phyloP scores from a whole-genome alignment of 2,797 vertebrate species.

The Emydoidea blandingii region DNA sequence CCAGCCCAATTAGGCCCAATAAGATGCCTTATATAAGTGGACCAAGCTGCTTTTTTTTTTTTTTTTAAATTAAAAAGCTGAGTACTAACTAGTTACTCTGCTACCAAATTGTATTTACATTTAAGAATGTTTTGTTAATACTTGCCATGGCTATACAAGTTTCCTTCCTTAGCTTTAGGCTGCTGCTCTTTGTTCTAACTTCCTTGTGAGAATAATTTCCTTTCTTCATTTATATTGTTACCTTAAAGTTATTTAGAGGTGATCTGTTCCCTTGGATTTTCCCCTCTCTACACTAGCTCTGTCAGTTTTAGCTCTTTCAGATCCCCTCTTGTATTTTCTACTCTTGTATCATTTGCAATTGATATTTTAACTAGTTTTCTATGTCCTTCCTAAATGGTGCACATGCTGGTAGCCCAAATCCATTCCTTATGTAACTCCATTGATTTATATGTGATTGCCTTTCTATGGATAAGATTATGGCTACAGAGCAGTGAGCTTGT shows the following conservation, averaged over 20 bases:
- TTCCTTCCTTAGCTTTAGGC: neutral
- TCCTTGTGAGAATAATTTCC: neutral
- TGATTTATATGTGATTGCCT: neutral
- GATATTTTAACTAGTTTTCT: neutral
- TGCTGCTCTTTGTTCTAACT: neutral
- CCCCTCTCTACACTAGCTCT: neutral
- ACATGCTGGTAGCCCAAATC: neutral
- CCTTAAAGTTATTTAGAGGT: neutral
- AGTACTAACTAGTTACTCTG: neutral
- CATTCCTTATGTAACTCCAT: neutral
- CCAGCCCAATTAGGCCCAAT: constrained; percentile 40
- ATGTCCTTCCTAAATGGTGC: accelerated
- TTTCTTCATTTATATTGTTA: neutral
- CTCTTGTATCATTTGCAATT: neutral
- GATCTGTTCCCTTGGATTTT: neutral
- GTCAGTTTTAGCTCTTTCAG: neutral
- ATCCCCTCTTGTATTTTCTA: neutral
- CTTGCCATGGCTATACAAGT: neutral
- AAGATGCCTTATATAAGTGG: constrained; percentile 36
- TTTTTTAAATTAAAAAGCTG: too few species aligned
- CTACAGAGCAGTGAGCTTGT: neutral
- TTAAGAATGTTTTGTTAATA: neutral
- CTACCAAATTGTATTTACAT: neutral
- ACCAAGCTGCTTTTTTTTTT: constrained; percentile 32
- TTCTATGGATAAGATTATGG: neutral